Conservation (phyloP, 1,140 invertebrate species). For the Heliconius melpomene region DNA sequence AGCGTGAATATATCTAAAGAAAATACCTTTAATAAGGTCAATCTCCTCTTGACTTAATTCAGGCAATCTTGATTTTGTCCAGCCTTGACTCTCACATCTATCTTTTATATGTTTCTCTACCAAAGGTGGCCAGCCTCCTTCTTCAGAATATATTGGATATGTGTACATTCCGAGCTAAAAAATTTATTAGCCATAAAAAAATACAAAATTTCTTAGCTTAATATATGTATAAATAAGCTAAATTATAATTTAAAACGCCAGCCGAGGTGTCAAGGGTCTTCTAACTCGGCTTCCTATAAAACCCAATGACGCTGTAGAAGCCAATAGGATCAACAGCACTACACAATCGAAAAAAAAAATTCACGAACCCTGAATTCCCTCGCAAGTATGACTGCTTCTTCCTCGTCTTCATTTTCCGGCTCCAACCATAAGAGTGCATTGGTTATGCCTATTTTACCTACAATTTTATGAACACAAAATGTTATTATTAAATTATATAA, state of each 20-base stretch:
- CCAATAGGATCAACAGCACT: too few relatives aligned
- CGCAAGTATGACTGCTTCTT: not conserved
- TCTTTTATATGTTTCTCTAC: not conserved
- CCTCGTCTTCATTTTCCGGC: not conserved
- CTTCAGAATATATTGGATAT: not conserved
- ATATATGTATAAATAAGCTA: not conserved
- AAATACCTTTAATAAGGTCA: not conserved
- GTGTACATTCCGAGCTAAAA: slow-evolving; percentile 5
- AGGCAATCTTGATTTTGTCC: not conserved
- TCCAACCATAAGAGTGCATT: not conserved
- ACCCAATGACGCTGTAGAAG: not conserved
- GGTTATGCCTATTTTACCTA: not conserved
- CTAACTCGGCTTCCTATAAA: too few relatives aligned
- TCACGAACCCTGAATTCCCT: not conserved
- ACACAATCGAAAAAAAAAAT: not conserved
- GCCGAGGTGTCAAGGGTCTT: too few relatives aligned
- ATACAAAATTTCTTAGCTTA: not conserved
- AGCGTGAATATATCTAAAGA: too few relatives aligned
- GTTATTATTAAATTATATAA: not conserved
- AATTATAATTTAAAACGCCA: too few relatives aligned
- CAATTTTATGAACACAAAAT: not conserved
- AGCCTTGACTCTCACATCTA: not conserved
- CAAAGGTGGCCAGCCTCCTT: not conserved
- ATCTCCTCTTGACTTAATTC: not conserved
- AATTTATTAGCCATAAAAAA: not conserved